Base-by-base conservation (phyloP, 1,140 invertebrate genomes). In the Schlechtendalia chinensis region DNA sequence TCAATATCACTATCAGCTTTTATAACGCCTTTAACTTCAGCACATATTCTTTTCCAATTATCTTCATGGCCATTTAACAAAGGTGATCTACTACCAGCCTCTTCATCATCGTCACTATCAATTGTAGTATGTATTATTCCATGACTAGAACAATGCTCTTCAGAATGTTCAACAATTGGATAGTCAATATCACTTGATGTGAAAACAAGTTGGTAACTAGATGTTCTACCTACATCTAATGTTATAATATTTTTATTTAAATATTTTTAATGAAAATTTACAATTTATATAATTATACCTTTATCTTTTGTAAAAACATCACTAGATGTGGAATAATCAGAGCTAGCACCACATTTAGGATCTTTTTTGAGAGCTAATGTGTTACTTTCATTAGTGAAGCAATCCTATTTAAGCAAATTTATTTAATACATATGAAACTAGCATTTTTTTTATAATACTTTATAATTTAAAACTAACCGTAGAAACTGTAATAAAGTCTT, bases 161-260 rank as follows among this genome's bases (percentile, higher is more conserved):
- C 92, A 24, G 90, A 91, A 84, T 93, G 92, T 86, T 94, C 93
- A 5, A 91, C 92, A 83, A 94, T 94, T 1, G 93, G 92, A 86
- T 94, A 93, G 0, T 93, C 93, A 29, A 93, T 92, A 84, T 93
- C 91, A 56, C 91, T 92, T 65, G 91, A 90, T 83, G 91, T 72
- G 69, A 82, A 67, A 22, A 75, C 72, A 56, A 77, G 53, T 53
- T 74, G 81, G 39, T 75, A 77, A 82, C 19, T 83, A 32, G 45
- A 82, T 82, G 81, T 85, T 85, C 63, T 82, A 81, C 82, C 85
- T 84, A 61, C 84, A 77, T 61, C 84, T 85, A 83, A 17, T 83
- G 85, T 29, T 83, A 29, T 32, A 63, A 80, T 24, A 19, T 1
- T 10, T 0, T 39, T 22, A 59, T 6, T 39, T 53, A 54, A 39